Conservation (phyloP, 1,140 invertebrate species). For the Ips typographus region DNA sequence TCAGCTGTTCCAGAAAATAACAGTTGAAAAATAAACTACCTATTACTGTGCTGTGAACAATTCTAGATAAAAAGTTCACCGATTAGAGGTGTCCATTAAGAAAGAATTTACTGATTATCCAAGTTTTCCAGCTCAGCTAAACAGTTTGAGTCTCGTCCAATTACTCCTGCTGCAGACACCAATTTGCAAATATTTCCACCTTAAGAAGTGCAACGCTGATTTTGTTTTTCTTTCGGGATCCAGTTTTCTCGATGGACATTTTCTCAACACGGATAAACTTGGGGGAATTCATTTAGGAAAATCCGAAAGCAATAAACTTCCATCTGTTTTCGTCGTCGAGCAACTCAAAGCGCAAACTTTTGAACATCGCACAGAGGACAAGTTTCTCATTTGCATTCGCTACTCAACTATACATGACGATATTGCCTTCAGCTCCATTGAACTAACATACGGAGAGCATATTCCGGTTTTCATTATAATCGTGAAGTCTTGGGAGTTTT, state of each 20-base stretch:
- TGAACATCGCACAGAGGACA: neutral
- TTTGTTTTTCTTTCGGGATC: neutral
- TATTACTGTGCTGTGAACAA: too few relatives aligned
- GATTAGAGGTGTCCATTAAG: too few relatives aligned
- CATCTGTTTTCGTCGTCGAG: neutral
- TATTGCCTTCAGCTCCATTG: constrained; percentile 5
- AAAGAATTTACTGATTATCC: too few relatives aligned
- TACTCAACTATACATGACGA: constrained; percentile 2
- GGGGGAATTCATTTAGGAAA: neutral
- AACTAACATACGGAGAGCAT: neutral
- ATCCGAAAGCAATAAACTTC: neutral
- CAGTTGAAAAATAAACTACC: too few relatives aligned
- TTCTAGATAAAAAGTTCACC: too few relatives aligned
- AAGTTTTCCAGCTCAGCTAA: neutral
- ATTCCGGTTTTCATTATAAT: constrained; percentile 1
- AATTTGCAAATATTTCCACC: neutral
- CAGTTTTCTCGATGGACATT: neutral
- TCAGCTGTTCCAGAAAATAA: too few relatives aligned
- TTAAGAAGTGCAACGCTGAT: neutral
- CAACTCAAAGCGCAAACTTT: constrained; percentile 1
- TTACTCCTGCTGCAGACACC: neutral
- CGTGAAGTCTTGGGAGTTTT: neutral
- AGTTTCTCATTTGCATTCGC: neutral
- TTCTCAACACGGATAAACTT: neutral
- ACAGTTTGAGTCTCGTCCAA: neutral